A percentile compares a stretch with the other conserved stretches of the same genome.
Evolutionary conservation across 2,888 invertebrate genomes (phyloP).

Genomic region (Mimas tiliae): DNA sequence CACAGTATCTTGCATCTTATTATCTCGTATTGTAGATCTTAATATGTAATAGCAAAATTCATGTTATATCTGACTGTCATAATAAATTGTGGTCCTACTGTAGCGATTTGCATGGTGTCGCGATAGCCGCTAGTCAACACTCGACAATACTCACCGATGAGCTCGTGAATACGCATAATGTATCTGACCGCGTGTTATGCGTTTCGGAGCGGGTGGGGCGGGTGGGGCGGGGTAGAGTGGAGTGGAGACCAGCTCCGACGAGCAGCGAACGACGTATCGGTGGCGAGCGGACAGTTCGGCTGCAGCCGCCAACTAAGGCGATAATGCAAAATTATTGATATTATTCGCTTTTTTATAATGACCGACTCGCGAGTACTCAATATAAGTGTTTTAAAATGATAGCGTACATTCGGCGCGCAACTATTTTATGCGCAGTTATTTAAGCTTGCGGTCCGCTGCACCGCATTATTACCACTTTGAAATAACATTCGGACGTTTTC

Average conservation of each 20-base stretch:
- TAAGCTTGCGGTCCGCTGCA: constrained; percentile 1
- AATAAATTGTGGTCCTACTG: no score
- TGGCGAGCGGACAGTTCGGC: no score
- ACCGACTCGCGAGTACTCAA: constrained; percentile 8
- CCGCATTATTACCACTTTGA: constrained; percentile 11
- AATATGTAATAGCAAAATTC: no score
- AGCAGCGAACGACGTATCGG: no score
- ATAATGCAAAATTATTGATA: constrained; percentile 14
- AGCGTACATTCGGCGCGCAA: not conserved
- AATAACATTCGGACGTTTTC: constrained; percentile 12
- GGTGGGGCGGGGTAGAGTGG: not conserved
- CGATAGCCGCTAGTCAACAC: constrained; percentile 3
- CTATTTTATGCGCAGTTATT: constrained; percentile 5
- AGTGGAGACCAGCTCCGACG: not conserved
- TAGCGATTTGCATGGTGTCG: not conserved
- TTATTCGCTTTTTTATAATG: constrained; percentile 20
- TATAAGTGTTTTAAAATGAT: constrained; percentile 4
- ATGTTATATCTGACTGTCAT: no score
- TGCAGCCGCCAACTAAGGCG: not conserved
- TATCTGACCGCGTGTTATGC: no score
- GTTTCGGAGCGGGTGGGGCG: not conserved
- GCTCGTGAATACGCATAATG: not conserved
- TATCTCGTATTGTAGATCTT: no score
- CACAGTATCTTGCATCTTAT: no score
- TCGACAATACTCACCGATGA: constrained; percentile 6